Conservation (phyloP, 2,797 vertebrate species). For the Alcedo atthis region DNA sequence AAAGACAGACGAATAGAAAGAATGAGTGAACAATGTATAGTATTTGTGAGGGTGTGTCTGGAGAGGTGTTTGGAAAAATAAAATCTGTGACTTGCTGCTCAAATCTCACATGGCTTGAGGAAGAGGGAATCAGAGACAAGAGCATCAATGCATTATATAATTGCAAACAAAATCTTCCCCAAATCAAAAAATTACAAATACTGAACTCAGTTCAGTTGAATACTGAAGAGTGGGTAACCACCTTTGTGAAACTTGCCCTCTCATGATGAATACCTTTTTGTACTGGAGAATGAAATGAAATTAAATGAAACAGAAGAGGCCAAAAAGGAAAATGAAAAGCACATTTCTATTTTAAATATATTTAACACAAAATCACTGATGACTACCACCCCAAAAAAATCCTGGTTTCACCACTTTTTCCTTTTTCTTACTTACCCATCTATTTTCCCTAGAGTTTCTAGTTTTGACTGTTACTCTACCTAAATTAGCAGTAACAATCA, state of each 20-base stretch:
- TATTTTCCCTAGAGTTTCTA: background rate
- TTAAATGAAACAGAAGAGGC: background rate
- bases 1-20: background rate
- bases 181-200: background rate
- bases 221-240: background rate
- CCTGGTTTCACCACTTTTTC: background rate
- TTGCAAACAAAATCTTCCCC: background rate
- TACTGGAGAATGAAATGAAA: background rate
- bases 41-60: background rate
- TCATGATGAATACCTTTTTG: background rate
- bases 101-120: background rate
- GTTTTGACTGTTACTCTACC: background rate
- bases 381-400: background rate
- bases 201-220: background rate
- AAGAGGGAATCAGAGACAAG: background rate
- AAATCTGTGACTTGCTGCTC: background rate
- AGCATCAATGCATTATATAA: background rate
- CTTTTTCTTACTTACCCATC: background rate
- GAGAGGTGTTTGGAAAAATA: background rate
- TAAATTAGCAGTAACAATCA: background rate
- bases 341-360: background rate
- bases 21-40: rapidly evolving
- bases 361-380: background rate
- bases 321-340: background rate
- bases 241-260: background rate